These are phyloP conservation scores for Stomorhina lunata DNA, from an alignment of 2,888 invertebrate genomes.

Conservation along the genomic window DNA sequence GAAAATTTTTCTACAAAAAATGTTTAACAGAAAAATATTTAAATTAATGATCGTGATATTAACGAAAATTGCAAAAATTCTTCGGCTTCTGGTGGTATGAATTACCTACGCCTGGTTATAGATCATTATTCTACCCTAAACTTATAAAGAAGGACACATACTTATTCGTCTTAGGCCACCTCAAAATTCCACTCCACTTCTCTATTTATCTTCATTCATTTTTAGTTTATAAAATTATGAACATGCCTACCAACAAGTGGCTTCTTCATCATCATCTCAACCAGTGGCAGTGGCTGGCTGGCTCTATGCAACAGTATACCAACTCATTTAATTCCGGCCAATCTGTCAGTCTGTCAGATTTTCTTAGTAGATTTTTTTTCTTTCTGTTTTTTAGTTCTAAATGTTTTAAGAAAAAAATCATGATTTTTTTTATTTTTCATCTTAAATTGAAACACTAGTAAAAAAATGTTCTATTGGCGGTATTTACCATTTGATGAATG, in stretches of 20 bases:
- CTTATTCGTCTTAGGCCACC: not conserved
- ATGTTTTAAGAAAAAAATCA: conserved; percentile 47
- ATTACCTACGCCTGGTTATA: too few relatives aligned
- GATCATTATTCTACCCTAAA: too few relatives aligned
- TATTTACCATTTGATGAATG: conserved; percentile 76
- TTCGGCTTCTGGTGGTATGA: too few relatives aligned
- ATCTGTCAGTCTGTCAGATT: conserved; percentile 77
- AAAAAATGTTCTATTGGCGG: conserved; percentile 70
- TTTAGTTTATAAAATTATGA: not conserved
- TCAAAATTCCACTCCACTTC: not conserved
- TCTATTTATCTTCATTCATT: conserved; percentile 17
- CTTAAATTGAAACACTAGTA: not conserved
- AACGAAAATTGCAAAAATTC: too few relatives aligned
- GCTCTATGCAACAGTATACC: conserved; percentile 38
- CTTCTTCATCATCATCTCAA: conserved; percentile 8
- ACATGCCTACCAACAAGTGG: conserved; percentile 22
- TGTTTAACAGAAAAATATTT: too few relatives aligned
- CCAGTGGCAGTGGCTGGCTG: conserved; percentile 19
- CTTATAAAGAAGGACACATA: not conserved
- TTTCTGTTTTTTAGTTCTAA: not conserved
- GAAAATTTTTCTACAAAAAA: too few relatives aligned
- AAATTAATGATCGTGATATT: too few relatives aligned
- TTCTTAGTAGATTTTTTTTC: conserved; percentile 31
- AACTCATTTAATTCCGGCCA: conserved; percentile 72
- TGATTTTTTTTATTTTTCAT: conserved; percentile 26